These are phyloP conservation scores for Eudorcas thomsonii DNA, from an alignment of 2,113 vertebrate genomes.

Conservation along the genomic window DNA sequence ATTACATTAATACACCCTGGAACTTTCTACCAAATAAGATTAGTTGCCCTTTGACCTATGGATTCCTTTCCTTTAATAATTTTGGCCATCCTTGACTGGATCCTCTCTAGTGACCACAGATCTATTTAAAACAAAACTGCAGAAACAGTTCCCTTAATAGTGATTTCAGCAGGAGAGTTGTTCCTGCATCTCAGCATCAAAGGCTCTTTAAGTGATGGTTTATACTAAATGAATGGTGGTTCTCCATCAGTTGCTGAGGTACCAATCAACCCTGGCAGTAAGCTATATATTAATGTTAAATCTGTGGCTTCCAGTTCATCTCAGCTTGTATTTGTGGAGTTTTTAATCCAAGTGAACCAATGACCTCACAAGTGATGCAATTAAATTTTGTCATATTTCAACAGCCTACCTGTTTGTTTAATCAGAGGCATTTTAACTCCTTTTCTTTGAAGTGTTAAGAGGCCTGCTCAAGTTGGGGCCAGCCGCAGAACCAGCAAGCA, in stretches of 20 bases:
- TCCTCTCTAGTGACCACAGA: background rate
- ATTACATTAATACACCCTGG: background rate
- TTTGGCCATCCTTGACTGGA: background rate
- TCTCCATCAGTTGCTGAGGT: background rate
- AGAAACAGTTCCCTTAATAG: background rate
- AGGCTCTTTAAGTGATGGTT: background rate
- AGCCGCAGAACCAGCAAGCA: background rate
- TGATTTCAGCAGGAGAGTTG: background rate
- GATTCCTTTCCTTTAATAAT: constrained; percentile 17
- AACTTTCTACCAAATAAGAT: background rate
- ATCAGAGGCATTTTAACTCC: background rate
- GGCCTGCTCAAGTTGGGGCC: background rate
- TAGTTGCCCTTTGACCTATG: background rate
- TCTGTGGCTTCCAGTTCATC: background rate
- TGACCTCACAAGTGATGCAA: background rate
- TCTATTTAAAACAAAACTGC: background rate
- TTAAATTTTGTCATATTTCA: constrained; percentile 4
- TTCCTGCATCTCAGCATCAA: background rate
- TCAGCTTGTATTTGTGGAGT: background rate
- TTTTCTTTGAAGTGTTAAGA: constrained; percentile 14
- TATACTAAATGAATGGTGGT: background rate
- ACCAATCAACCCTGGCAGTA: background rate
- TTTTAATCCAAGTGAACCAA: background rate
- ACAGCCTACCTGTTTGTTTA: background rate
- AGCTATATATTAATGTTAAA: background rate